Evolutionary conservation across 1,140 invertebrate genomes (phyloP).

Genomic region (Chlorops oryzae): DNA sequence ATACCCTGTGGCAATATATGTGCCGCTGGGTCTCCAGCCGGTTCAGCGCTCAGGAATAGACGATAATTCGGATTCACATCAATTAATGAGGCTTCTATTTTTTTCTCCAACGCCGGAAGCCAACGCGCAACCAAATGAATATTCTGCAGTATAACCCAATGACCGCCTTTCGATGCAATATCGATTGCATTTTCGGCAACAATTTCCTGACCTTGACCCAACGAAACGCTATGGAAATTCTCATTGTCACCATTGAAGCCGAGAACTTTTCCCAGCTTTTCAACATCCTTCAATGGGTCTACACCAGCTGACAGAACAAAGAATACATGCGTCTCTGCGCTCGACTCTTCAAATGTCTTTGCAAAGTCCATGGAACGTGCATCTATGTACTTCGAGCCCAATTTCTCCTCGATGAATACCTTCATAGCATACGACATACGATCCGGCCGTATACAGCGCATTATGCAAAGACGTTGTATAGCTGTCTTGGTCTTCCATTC

Average conservation of each 20-base stretch:
- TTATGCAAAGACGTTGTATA: constrained; percentile 83
- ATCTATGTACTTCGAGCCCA: constrained; percentile 78
- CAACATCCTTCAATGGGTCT: constrained; percentile 87
- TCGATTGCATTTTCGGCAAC: constrained; percentile 84
- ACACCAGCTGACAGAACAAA: constrained; percentile 94
- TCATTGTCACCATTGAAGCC: constrained; percentile 74
- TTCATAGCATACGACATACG: constrained; percentile 65
- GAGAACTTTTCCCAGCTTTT: constrained; percentile 64
- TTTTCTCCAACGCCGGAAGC: constrained; percentile 83
- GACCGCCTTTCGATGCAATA: constrained; percentile 66
- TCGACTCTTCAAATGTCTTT: constrained; percentile 82
- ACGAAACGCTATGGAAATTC: constrained; percentile 88
- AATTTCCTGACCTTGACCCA: constrained; percentile 91
- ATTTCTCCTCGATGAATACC: constrained; percentile 76
- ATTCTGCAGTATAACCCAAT: constrained; percentile 91
- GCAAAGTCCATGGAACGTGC: constrained; percentile 70
- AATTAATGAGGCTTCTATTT: constrained; percentile 72
- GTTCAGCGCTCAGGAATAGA: constrained; percentile 59
- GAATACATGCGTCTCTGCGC: constrained; percentile 79
- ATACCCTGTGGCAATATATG: constrained; percentile 70
- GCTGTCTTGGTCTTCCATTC: constrained; percentile 93
- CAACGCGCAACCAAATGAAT: constrained; percentile 87
- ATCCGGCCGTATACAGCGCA: constrained; percentile 83
- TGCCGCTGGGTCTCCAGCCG: constrained; percentile 51
- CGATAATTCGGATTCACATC: constrained; percentile 66